These are phyloP conservation scores for Erpetoichthys calabaricus DNA, from an alignment of 2,797 vertebrate species.

Conservation along the genomic window DNA sequence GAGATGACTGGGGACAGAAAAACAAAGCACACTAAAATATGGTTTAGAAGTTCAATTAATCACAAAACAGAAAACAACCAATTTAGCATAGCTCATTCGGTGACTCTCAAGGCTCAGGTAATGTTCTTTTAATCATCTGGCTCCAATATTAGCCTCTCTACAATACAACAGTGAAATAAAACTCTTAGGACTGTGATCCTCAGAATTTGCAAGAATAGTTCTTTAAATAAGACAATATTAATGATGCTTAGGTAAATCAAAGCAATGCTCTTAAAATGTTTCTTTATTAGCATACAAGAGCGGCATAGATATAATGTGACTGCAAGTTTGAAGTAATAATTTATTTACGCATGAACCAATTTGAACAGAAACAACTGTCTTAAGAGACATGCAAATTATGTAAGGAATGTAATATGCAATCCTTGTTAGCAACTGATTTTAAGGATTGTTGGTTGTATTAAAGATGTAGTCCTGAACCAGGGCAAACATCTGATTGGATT, in stretches of 20 bases:
- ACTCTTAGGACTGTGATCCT: conserved; percentile 38
- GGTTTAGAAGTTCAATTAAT: conserved; percentile 91
- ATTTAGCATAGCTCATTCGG: conserved; percentile 96
- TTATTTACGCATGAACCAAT: conserved; percentile 7
- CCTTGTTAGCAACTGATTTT: too few species aligned
- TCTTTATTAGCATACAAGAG: conserved; percentile 11
- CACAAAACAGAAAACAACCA: conserved; percentile 89
- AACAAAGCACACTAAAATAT: conserved; percentile 96
- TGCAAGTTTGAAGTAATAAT: conserved; percentile 10
- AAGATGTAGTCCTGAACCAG: too few species aligned
- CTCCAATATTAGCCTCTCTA: conserved; percentile 62
- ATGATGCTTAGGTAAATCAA: conserved; percentile 25
- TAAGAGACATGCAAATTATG: too few species aligned
- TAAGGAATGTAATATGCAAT: too few species aligned
- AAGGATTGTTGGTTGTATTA: too few species aligned
- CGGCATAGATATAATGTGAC: conserved; percentile 4
- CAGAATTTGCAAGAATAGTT: conserved; percentile 27
- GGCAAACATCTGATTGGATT: too few species aligned
- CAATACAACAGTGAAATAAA: conserved; percentile 32
- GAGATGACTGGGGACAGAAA: conserved; percentile 97
- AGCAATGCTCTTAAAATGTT: conserved; percentile 14
- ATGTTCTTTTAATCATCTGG: conserved; percentile 98
- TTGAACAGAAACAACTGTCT: not conserved
- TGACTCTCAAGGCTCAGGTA: conserved; percentile 86
- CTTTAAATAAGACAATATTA: conserved; percentile 35